A percentile compares a stretch with the other conserved stretches of the same genome.
phyloP scores from a whole-genome alignment of 2,113 vertebrate species.

The Pluvianellus socialis region DNA sequence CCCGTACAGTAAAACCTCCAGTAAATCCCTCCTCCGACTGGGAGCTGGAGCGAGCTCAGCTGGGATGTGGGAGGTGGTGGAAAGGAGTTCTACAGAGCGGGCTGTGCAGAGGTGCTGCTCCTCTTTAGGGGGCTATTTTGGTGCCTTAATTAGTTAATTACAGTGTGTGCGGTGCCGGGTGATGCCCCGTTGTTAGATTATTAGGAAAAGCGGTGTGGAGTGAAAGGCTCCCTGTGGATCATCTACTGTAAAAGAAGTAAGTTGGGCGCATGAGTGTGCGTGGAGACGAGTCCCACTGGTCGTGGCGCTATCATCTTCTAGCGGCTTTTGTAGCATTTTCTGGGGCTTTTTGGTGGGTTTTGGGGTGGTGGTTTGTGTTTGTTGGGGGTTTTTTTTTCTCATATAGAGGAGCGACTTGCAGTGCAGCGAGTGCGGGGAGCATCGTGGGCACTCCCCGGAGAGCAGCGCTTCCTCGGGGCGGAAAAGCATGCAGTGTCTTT shows the following conservation, averaged over 20 bases:
- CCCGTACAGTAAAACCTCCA: not conserved
- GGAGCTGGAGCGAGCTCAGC: not conserved
- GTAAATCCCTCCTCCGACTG: accelerated
- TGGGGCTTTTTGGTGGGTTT: not conserved
- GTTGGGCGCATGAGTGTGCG: not conserved
- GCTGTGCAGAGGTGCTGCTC: not conserved
- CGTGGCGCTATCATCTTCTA: not conserved
- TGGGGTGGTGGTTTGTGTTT: too few species aligned
- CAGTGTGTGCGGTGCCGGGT: accelerated
- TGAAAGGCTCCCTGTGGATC: accelerated
- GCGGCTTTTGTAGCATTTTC: not conserved
- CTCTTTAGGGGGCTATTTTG: not conserved
- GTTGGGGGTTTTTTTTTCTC: not conserved
- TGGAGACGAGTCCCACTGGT: accelerated
- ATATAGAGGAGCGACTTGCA: not conserved
- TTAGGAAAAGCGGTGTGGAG: not conserved
- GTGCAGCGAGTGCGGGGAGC: accelerated
- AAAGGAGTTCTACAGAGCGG: not conserved
- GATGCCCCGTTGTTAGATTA: not conserved
- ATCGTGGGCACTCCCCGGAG: not conserved
- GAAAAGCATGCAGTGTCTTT: not conserved
- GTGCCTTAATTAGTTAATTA: not conserved
- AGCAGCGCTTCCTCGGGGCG: not conserved
- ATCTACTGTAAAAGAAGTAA: too few species aligned
- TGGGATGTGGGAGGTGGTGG: not conserved